Evolutionary conservation across 2,888 invertebrate species (phyloP).

Genomic region (Pyrochroa serraticornis): DNA sequence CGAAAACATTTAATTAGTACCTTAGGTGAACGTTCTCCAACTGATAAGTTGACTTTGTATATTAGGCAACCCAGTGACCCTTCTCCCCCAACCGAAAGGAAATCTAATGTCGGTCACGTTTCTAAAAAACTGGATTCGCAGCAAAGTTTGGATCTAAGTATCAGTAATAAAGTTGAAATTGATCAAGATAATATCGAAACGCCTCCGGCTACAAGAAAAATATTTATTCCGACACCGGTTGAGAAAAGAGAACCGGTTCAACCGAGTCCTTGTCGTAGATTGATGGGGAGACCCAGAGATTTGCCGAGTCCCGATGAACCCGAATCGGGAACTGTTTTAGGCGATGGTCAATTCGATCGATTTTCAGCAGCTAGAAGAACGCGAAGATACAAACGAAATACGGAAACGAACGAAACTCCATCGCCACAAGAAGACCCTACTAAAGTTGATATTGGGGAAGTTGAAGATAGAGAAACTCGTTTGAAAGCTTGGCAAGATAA

Average conservation of each 20-base stretch:
- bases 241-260: slow-evolving; percentile 58
- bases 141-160: slow-evolving; percentile 35
- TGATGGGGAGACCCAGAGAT: slow-evolving; percentile 52
- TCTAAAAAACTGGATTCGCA: slow-evolving; percentile 37
- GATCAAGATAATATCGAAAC: slow-evolving; percentile 92
- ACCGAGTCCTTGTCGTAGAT: slow-evolving; percentile 64
- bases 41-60: slow-evolving; percentile 67
- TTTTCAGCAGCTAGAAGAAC: slow-evolving; percentile 83
- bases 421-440: slow-evolving; percentile 47
- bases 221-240: slow-evolving; percentile 69
- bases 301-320: slow-evolving; percentile 51
- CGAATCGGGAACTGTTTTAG: slow-evolving; percentile 63
- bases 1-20: slow-evolving; percentile 63
- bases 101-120: slow-evolving; percentile 28
- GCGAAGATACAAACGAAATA: slow-evolving; percentile 74
- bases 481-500: slow-evolving; percentile 75
- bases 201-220: slow-evolving; percentile 78
- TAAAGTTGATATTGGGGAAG: slow-evolving; percentile 58
- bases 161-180: slow-evolving; percentile 77
- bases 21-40: slow-evolving; percentile 59
- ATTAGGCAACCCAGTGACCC: slow-evolving; percentile 59
- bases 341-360: slow-evolving; percentile 83
- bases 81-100: slow-evolving; percentile 9
- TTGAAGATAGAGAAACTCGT: slow-evolving; percentile 61
- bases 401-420: slow-evolving; percentile 65